phyloP scores from a whole-genome alignment of 2,888 invertebrate species.

The Acrobasis repandana region DNA sequence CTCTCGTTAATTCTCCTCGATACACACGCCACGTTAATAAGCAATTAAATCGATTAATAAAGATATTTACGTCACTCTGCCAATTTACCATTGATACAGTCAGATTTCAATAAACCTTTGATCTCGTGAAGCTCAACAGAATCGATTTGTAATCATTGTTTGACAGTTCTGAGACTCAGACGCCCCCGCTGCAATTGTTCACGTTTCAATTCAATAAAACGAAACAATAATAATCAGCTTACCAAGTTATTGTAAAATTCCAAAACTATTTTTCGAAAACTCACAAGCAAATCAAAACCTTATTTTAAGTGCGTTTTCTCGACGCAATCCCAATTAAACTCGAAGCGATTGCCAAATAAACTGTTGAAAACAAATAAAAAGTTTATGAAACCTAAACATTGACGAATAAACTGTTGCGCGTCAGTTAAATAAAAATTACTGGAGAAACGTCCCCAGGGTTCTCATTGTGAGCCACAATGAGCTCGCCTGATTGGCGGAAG shows the following conservation, averaged over 20 bases:
- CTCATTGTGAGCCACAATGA: conserved; percentile 78
- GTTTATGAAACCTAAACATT: conserved; percentile 47
- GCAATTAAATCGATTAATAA: conserved; percentile 80
- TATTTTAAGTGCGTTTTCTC: background rate
- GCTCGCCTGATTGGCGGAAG: conserved; percentile 82
- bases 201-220: conserved; percentile 44
- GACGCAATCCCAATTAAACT: conserved; percentile 9
- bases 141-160: conserved; percentile 70
- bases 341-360: conserved; percentile 14
- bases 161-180: conserved; percentile 52
- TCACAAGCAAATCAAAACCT: background rate
- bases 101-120: conserved; percentile 63
- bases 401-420: conserved; percentile 73
- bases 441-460: conserved; percentile 69
- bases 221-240: conserved; percentile 50
- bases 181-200: conserved; percentile 47
- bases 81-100: conserved; percentile 66
- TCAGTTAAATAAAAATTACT: conserved; percentile 77
- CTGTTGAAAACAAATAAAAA: conserved; percentile 32
- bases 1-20: conserved; percentile 65
- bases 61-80: conserved; percentile 69
- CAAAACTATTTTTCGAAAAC: conserved; percentile 11
- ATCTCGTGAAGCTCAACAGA: conserved; percentile 59
- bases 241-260: conserved; percentile 23
- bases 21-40: conserved; percentile 72